Evolutionary conservation across 2,797 vertebrate species (phyloP).

Genomic region (Acanthornis magna): DNA sequence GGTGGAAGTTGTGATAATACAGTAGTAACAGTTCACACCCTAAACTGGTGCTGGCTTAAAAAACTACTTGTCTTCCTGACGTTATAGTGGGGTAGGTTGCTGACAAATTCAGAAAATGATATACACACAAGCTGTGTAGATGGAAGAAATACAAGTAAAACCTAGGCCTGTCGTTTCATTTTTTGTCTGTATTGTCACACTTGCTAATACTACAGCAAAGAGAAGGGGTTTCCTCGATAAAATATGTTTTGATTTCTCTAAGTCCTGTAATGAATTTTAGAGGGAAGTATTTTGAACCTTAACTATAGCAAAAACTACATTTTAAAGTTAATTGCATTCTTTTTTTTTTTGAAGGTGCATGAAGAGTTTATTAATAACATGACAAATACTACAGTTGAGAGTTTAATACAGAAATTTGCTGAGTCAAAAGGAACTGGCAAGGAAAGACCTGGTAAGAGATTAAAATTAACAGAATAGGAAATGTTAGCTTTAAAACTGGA

Average conservation of each 20-base stretch:
- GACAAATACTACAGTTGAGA: slow-evolving; percentile 93
- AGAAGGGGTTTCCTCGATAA: neutral
- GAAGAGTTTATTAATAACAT: slow-evolving; percentile 95
- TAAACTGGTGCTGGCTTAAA: neutral
- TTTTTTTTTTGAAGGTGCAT: slow-evolving; percentile 82
- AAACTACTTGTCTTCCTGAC: neutral
- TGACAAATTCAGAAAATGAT: neutral
- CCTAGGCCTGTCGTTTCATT: neutral
- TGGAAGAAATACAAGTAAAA: neutral
- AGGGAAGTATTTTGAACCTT: neutral
- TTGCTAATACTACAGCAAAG: neutral
- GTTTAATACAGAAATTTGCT: slow-evolving; percentile 91
- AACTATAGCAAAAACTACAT: neutral
- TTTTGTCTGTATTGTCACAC: neutral
- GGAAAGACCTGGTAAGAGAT: slow-evolving; percentile 90
- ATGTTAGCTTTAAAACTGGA: neutral
- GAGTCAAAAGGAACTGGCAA: slow-evolving; percentile 96
- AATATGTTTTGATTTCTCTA: neutral
- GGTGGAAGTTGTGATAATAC: slow-evolving; percentile 35
- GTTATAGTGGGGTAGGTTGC: neutral
- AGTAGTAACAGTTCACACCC: slow-evolving; percentile 26
- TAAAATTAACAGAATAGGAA: neutral
- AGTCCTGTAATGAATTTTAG: neutral
- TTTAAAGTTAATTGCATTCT: neutral
- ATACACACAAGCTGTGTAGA: neutral